A percentile compares a stretch with the other conserved stretches of the same genome.
Conservation (phyloP, 1,140 invertebrate genomes). For the Panulirus ornatus region DNA sequence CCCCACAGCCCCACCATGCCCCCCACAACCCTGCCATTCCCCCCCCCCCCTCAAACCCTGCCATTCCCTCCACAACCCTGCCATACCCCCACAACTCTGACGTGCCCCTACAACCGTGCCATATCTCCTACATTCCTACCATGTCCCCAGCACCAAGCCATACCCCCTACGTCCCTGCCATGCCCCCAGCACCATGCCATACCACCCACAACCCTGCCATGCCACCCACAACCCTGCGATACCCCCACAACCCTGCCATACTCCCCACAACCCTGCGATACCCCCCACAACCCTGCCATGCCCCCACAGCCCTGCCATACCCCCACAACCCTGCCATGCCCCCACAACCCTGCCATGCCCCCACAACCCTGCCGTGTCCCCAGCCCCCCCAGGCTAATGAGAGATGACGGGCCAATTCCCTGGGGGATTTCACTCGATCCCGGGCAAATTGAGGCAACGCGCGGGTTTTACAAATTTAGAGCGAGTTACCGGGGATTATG, state of each 20-base stretch:
- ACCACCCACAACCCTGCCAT: no score
- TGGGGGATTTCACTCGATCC: slow-evolving; percentile 42
- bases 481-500: slow-evolving; percentile 51
- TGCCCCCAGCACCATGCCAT: neutral
- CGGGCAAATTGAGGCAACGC: slow-evolving; percentile 48
- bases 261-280: neutral
- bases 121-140: neutral
- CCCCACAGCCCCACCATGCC: neutral
- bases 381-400: slow-evolving; percentile 21
- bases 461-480: slow-evolving; percentile 54
- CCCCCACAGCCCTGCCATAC: neutral
- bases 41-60: neutral
- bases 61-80: neutral
- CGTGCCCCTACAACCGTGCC: neutral
- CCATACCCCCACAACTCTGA: neutral
- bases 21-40: neutral
- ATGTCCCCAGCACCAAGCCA: no score
- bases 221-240: neutral
- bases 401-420: slow-evolving; percentile 65
- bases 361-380: neutral
- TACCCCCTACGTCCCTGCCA: neutral
- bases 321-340: neutral
- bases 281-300: neutral
- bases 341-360: neutral
- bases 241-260: neutral